A percentile compares a stretch with the other conserved stretches of the same genome.
phyloP scores from a whole-genome alignment of 1,140 invertebrate genomes.

The Leptopilina boulardi region DNA sequence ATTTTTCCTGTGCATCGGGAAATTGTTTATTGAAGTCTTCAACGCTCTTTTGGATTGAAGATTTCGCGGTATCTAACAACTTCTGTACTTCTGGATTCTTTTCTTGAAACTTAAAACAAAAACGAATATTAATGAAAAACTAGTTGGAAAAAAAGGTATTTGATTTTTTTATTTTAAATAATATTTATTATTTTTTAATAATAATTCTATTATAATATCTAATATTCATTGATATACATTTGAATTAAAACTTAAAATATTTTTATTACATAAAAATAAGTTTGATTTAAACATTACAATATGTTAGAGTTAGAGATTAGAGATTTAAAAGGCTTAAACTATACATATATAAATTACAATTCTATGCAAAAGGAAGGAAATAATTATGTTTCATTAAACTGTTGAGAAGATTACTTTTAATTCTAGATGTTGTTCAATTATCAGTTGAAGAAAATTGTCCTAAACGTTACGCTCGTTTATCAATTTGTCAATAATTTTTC shows the following conservation, averaged over 20 bases:
- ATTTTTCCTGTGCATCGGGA: not conserved
- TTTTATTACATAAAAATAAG: no score
- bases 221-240: no score
- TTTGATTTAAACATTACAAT: no score
- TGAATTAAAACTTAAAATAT: no score
- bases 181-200: no score
- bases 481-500: not conserved
- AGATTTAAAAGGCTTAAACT: not conserved
- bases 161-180: not conserved
- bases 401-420: constrained; percentile 6
- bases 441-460: not conserved
- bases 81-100: not conserved
- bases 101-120: not conserved
- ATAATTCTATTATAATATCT: no score
- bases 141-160: not conserved
- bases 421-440: not conserved
- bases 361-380: not conserved
- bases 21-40: not conserved
- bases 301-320: not conserved
- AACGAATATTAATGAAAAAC: not conserved
- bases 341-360: not conserved
- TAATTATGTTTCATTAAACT: constrained; percentile 9
- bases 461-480: not conserved
- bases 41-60: not conserved
- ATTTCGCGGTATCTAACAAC: not conserved